A percentile compares a stretch with the other conserved stretches of the same genome.
Evolutionary conservation across 2,888 invertebrate genomes (phyloP).

Genomic region (Drosophila prolongata): DNA sequence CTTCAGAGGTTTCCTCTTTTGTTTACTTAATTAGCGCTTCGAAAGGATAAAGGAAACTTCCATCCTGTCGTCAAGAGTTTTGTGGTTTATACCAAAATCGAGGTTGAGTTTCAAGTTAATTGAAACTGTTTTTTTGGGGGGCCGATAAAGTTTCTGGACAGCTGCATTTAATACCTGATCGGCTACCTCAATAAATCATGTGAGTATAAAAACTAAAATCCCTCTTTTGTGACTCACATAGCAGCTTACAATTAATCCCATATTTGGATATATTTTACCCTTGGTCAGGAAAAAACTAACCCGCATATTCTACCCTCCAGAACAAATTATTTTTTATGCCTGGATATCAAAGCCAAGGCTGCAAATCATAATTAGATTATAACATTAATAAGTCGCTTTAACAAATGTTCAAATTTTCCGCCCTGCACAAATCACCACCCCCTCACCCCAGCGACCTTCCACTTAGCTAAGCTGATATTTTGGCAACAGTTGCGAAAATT

Average conservation of each 20-base stretch:
- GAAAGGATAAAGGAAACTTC: conserved; percentile 43
- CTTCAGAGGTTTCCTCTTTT: conserved; percentile 47
- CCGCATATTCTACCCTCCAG: conserved; percentile 51
- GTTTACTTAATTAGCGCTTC: conserved; percentile 67
- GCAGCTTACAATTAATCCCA: conserved; percentile 62
- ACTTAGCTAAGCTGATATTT: conserved; percentile 41
- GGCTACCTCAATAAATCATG: conserved; percentile 35
- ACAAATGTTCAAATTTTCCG: conserved; percentile 72
- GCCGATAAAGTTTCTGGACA: conserved; percentile 11
- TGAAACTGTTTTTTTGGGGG: conserved; percentile 53
- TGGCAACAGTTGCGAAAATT: conserved; percentile 75
- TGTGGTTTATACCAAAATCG: conserved; percentile 23
- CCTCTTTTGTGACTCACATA: conserved; percentile 12
- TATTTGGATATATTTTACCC: conserved; percentile 53
- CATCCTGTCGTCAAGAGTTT: conserved; percentile 26
- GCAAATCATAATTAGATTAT: conserved; percentile 76
- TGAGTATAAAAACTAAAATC: conserved; percentile 36
- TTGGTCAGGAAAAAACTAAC: conserved; percentile 45
- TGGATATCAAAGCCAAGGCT: conserved; percentile 40
- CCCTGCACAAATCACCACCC: conserved; percentile 9
- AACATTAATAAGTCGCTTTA: conserved; percentile 75
- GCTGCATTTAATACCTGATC: conserved; percentile 31
- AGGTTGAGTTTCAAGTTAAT: conserved; percentile 53
- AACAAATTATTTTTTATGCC: conserved; percentile 55
- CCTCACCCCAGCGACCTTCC: conserved; percentile 13